Percentiles rank a stretch among this genome's conserved stretches.
phyloP scores from a whole-genome alignment of 2,888 invertebrate genomes.

The Altica lythri region DNA sequence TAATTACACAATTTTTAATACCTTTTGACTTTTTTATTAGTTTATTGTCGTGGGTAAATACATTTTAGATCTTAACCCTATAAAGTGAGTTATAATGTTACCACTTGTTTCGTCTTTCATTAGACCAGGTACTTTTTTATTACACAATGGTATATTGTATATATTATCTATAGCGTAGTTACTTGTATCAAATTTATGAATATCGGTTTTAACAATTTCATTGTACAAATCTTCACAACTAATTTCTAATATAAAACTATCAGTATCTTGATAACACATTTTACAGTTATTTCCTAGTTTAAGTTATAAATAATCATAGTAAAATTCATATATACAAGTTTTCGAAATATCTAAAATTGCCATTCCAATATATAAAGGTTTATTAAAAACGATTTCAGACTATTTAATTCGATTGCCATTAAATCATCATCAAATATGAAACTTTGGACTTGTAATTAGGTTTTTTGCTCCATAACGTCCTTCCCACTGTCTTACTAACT shows the following conservation, averaged over 20 bases:
- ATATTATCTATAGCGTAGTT: conserved; percentile 2
- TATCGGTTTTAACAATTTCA: conserved; percentile 7
- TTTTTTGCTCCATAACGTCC: conserved; percentile 9
- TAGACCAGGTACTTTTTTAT: conserved; percentile 4
- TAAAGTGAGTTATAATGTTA: neutral
- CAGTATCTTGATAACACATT: conserved; percentile 27
- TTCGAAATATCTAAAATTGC: conserved; percentile 37
- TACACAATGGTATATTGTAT: conserved; percentile 1
- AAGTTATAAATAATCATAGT: conserved; percentile 32
- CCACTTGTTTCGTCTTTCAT: conserved; percentile 6
- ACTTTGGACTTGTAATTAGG: conserved; percentile 24
- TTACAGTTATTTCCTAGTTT: conserved; percentile 25
- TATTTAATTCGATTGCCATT: conserved; percentile 30
- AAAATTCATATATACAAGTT: conserved; percentile 33
- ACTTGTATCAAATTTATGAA: conserved; percentile 3
- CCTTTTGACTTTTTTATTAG: conserved; percentile 3
- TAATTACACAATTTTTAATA: neutral
- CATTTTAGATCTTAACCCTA: neutral
- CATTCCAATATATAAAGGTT: conserved; percentile 36
- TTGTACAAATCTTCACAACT: neutral
- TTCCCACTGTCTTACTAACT: neutral
- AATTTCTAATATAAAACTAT: conserved; percentile 30
- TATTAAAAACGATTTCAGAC: conserved; percentile 28
- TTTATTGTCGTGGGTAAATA: neutral
- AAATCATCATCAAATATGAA: conserved; percentile 31